Percentiles rank a stretch among this genome's conserved stretches.
Conservation (phyloP, 2,888 invertebrate genomes). For the Troilus luridus region DNA sequence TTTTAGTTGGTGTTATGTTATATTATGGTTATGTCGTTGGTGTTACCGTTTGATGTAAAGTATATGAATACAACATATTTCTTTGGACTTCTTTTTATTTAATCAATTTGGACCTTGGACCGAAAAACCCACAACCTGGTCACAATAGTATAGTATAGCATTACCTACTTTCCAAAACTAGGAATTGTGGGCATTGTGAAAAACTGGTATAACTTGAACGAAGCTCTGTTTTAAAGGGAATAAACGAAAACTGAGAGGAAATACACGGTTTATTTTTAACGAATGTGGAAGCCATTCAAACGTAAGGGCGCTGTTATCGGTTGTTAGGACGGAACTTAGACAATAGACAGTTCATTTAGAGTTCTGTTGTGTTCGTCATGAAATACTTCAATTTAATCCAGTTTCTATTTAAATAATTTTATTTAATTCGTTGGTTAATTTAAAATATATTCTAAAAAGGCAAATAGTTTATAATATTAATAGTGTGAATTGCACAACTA, state of each 20-base stretch:
- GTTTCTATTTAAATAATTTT: neutral
- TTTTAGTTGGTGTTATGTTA: too few relatives aligned
- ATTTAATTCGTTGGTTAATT: neutral
- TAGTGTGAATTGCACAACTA: too few relatives aligned
- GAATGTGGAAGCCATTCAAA: slow-evolving; percentile 19
- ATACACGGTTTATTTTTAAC: neutral
- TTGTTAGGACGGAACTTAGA: neutral
- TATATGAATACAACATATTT: too few relatives aligned
- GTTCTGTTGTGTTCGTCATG: neutral
- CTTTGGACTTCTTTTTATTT: too few relatives aligned
- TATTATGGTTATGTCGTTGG: too few relatives aligned
- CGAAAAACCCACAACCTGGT: too few relatives aligned
- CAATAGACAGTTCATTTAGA: neutral
- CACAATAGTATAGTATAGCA: too few relatives aligned
- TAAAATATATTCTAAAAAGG: neutral
- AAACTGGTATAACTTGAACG: neutral
- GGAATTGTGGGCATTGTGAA: neutral
- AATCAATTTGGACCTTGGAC: too few relatives aligned
- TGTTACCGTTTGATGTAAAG: too few relatives aligned
- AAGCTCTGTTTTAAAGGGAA: neutral
- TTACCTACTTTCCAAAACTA: neutral
- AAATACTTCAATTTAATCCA: neutral
- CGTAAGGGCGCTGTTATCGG: neutral
- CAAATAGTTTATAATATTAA: too few relatives aligned
- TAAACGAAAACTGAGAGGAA: neutral